Evolutionary conservation across 2,113 vertebrate genomes (phyloP).

Genomic region (Neopipo cinnamomea): DNA sequence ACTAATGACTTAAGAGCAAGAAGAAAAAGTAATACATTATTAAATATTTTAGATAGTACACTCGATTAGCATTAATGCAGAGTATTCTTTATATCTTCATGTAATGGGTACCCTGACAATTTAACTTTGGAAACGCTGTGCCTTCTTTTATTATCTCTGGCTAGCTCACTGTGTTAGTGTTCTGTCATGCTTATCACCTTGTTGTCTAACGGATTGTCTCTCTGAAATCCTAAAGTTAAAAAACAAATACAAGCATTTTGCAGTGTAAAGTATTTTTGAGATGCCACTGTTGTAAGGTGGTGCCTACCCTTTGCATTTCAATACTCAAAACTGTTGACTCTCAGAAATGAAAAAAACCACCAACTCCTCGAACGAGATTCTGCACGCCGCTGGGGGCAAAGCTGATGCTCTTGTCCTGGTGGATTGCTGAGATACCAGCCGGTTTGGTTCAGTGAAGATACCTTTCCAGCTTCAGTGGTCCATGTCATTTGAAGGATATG

Average conservation of each 20-base stretch:
- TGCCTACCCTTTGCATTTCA: slow-evolving; percentile 8
- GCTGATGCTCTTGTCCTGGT: slow-evolving; percentile 58
- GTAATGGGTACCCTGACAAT: background rate
- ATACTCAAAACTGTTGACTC: slow-evolving; percentile 49
- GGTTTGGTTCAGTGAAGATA: slow-evolving; percentile 66
- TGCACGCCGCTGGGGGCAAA: background rate
- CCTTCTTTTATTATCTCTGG: background rate
- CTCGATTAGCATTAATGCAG: background rate
- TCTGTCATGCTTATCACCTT: background rate
- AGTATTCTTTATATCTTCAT: background rate
- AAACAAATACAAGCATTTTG: background rate
- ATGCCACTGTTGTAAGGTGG: background rate
- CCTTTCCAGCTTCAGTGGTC: slow-evolving; percentile 77
- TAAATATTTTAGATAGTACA: background rate
- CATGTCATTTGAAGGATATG: slow-evolving; percentile 79
- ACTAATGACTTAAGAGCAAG: background rate
- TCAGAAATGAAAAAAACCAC: slow-evolving; percentile 40
- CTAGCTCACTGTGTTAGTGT: background rate
- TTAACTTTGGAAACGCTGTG: slow-evolving; percentile 10
- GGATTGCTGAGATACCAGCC: slow-evolving; percentile 70
- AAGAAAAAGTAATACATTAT: background rate
- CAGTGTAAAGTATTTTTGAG: background rate
- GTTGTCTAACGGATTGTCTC: background rate
- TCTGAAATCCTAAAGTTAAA: background rate
- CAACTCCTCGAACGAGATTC: slow-evolving; percentile 7